Conservation (phyloP, 2,113 vertebrate genomes). For the Gopherus evgoodei region DNA sequence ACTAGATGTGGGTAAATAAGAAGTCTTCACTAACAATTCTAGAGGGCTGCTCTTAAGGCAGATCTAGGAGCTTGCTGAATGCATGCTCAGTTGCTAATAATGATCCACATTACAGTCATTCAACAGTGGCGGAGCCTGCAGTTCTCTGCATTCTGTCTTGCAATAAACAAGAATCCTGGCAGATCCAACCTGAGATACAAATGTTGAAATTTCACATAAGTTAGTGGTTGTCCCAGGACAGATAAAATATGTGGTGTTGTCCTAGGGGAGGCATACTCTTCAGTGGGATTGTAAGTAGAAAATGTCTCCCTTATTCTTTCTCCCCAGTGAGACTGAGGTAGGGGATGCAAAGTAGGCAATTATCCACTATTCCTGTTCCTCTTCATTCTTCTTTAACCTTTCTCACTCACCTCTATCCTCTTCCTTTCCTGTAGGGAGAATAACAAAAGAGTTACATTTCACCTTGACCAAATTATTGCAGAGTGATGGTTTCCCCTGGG, state of each 20-base stretch:
- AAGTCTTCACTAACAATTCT: not conserved
- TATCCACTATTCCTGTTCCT: not conserved
- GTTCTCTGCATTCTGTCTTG: not conserved
- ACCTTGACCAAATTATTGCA: slow-evolving; percentile 24
- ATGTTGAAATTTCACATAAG: not conserved
- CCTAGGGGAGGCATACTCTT: not conserved
- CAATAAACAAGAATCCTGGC: not conserved
- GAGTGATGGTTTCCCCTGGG: not conserved
- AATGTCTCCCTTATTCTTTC: not conserved
- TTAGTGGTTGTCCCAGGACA: not conserved
- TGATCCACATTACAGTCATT: not conserved
- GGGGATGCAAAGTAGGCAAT: not conserved
- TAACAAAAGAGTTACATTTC: not conserved
- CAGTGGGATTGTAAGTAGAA: rapidly evolving
- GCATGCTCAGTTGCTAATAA: not conserved
- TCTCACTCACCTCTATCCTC: not conserved
- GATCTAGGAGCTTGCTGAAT: not conserved
- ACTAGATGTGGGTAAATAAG: not conserved
- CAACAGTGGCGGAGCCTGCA: not conserved
- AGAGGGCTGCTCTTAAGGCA: not conserved
- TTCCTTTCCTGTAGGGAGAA: not conserved
- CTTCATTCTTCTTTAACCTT: not conserved
- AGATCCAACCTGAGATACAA: not conserved
- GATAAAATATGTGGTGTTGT: not conserved
- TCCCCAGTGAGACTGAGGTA: not conserved